Conservation (phyloP, 2,797 vertebrate genomes). For the Bovichtus variegatus region DNA sequence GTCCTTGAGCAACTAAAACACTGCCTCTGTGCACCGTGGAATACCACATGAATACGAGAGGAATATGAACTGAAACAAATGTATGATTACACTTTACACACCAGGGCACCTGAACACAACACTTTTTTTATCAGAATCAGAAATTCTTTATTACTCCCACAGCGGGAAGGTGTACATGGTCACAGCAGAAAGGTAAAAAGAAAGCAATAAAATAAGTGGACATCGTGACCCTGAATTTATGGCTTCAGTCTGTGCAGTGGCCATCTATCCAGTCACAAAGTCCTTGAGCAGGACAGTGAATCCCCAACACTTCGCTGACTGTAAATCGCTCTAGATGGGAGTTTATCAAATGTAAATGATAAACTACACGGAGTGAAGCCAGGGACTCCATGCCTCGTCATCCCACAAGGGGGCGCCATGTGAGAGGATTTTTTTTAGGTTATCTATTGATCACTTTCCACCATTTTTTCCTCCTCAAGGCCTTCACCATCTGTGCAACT, state of each 20-base stretch:
- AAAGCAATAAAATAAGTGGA: too few relatives aligned
- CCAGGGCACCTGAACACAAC: conserved; percentile 13
- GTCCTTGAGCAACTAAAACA: conserved; percentile 57
- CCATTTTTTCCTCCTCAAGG: conserved; percentile 56
- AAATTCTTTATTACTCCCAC: too few relatives aligned
- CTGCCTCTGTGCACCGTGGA: conserved; percentile 15
- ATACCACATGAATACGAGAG: conserved; percentile 32
- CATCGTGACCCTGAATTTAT: conserved; percentile 54
- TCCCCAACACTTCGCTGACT: conserved; percentile 63
- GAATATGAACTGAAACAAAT: conserved; percentile 54
- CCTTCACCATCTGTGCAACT: conserved; percentile 66
- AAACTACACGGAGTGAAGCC: conserved; percentile 19
- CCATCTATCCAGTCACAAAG: conserved; percentile 48
- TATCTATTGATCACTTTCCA: conserved; percentile 62
- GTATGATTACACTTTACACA: conserved; percentile 58
- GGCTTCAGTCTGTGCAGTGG: conserved; percentile 25
- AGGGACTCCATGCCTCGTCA: conserved; percentile 13
- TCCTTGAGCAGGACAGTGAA: conserved; percentile 69
- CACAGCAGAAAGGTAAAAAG: too few relatives aligned
- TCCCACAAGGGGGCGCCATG: conserved; percentile 76
- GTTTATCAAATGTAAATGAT: conserved; percentile 59
- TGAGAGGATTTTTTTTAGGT: conserved; percentile 54
- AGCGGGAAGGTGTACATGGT: too few relatives aligned
- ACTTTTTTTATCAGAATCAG: too few relatives aligned
- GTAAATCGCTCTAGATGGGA: conserved; percentile 47